Conservation (phyloP, 2,888 invertebrate species). For the Ommatoiulus sabulosus region DNA sequence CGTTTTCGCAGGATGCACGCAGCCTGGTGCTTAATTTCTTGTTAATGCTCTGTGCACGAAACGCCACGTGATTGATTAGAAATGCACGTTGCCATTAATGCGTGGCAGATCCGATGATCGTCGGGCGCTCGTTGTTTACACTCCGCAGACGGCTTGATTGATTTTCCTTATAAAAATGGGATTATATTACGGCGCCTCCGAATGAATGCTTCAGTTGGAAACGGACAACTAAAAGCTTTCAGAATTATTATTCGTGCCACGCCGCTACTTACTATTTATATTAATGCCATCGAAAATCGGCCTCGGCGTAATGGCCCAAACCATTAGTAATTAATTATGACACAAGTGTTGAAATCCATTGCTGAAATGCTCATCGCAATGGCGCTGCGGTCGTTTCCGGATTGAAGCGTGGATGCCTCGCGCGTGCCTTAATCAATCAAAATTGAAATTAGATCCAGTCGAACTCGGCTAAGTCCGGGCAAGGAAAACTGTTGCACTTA, state of each 20-base stretch:
- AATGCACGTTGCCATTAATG: slow-evolving; percentile 20
- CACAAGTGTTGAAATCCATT: not conserved
- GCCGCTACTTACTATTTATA: slow-evolving; percentile 14
- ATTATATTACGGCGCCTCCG: slow-evolving; percentile 21
- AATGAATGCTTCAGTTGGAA: slow-evolving; percentile 8
- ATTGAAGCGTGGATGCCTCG: not conserved
- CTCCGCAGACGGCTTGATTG: not conserved
- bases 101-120: not conserved
- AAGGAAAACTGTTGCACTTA: too few relatives aligned
- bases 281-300: not conserved
- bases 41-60: not conserved
- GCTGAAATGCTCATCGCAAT: not conserved
- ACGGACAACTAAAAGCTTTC: slow-evolving; percentile 40
- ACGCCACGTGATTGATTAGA: not conserved
- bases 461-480: too few relatives aligned
- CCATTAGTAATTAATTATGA: slow-evolving; percentile 40
- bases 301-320: slow-evolving; percentile 1
- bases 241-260: slow-evolving; percentile 38
- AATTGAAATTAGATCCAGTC: not conserved
- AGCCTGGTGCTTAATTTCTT: not conserved
- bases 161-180: slow-evolving; percentile 39
- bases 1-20: not conserved
- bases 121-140: not conserved
- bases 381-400: not conserved
- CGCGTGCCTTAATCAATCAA: slow-evolving; percentile 5